phyloP scores from a whole-genome alignment of 37 sponge, comb jelly and placozoan genomes.

The Petrosia ficiformis region DNA sequence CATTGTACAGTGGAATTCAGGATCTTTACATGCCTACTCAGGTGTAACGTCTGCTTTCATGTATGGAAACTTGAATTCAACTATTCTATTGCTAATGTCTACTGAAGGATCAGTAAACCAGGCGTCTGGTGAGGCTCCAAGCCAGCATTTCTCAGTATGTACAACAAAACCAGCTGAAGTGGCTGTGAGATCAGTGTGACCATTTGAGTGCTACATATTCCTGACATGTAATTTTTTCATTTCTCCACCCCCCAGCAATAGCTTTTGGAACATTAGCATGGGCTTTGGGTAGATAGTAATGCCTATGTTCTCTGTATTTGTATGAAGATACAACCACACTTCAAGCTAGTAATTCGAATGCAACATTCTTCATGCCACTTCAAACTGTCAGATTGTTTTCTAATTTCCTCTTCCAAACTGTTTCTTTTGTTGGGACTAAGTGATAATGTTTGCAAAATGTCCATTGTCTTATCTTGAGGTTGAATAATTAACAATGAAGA shows the following conservation, averaged over 20 bases:
- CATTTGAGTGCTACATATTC: neutral
- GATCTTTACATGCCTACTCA: conserved; percentile 33
- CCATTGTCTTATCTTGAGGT: too few relatives aligned
- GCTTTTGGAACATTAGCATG: neutral
- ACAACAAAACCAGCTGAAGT: conserved; percentile 34
- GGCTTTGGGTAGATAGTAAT: too few relatives aligned
- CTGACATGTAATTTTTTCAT: conserved; percentile 12
- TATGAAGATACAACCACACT: too few relatives aligned
- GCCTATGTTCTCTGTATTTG: too few relatives aligned
- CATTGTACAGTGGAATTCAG: neutral
- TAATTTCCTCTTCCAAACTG: too few relatives aligned
- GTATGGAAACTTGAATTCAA: conserved; percentile 59
- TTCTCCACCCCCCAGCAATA: conserved; percentile 13
- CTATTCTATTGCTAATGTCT: neutral
- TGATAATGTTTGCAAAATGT: too few relatives aligned
- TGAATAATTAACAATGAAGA: too few relatives aligned
- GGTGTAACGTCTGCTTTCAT: conserved; percentile 15
- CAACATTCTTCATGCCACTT: too few relatives aligned
- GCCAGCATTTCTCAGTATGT: conserved; percentile 25
- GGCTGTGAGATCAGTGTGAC: conserved; percentile 21
- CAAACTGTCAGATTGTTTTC: too few relatives aligned
- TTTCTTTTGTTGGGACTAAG: too few relatives aligned
- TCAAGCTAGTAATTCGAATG: too few relatives aligned
- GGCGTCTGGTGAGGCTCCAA: conserved; percentile 62
- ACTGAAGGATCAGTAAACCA: conserved; percentile 19